Conservation (phyloP, 2,888 invertebrate species). For the Campoletis raptor region DNA sequence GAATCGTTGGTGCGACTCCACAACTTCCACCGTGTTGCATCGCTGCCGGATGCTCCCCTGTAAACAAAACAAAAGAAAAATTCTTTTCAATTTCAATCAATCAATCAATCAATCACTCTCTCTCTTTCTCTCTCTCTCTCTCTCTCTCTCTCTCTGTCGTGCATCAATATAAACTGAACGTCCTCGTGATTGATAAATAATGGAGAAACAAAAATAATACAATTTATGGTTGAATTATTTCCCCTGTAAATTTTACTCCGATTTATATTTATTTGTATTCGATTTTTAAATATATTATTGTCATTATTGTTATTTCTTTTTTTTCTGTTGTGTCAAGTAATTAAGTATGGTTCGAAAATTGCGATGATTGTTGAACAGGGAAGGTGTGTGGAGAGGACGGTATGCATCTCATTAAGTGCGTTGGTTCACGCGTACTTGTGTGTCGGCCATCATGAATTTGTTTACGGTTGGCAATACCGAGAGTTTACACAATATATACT, state of each 20-base stretch:
- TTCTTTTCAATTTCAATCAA: too few relatives aligned
- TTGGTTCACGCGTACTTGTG: constrained; percentile 10
- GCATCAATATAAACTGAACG: neutral
- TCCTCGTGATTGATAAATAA: too few relatives aligned
- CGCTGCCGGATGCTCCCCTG: constrained; percentile 94
- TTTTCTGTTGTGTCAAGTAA: neutral
- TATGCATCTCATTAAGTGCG: constrained; percentile 36
- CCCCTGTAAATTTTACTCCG: too few relatives aligned
- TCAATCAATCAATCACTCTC: too few relatives aligned
- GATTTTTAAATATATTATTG: neutral
- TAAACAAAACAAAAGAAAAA: constrained; percentile 57
- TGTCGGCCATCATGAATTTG: constrained; percentile 46
- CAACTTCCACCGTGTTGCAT: constrained; percentile 88
- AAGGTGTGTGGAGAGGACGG: constrained; percentile 5
- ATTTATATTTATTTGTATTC: neutral
- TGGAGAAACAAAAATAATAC: neutral
- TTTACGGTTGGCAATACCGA: constrained; percentile 55
- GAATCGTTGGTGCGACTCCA: constrained; percentile 79
- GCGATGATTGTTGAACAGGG: constrained; percentile 24
- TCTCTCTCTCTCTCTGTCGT: too few relatives aligned
- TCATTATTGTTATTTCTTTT: neutral
- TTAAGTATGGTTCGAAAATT: constrained; percentile 16
- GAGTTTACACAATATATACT: constrained; percentile 22
- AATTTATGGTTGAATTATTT: neutral
- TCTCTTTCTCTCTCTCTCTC: too few relatives aligned